Conservation (phyloP, 2,888 invertebrate species). For the Taenaris catops region DNA sequence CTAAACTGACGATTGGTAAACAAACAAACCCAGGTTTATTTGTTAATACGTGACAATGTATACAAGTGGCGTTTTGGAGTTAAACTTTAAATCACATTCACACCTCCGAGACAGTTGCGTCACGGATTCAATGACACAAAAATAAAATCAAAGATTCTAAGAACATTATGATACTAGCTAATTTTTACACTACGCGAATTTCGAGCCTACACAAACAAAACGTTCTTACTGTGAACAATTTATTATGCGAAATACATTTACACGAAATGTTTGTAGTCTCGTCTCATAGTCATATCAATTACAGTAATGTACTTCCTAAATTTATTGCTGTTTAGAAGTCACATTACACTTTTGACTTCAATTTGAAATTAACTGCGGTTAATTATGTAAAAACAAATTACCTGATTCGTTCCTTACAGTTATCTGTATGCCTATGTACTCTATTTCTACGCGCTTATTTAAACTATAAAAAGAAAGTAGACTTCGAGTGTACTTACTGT, state of each 20-base stretch:
- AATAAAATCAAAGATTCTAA: slow-evolving; percentile 5
- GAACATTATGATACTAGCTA: slow-evolving; percentile 1
- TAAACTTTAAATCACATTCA: no score
- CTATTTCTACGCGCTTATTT: no score
- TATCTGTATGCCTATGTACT: no score
- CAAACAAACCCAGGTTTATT: no score
- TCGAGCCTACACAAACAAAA: slow-evolving; percentile 1
- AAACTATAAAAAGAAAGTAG: no score
- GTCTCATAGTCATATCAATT: slow-evolving; percentile 4
- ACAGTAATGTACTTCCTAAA: slow-evolving; percentile 5
- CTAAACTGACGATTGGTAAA: no score
- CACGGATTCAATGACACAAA: background rate
- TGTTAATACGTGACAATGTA: no score
- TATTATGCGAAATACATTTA: slow-evolving; percentile 9
- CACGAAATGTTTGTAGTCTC: slow-evolving; percentile 13
- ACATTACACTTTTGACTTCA: background rate
- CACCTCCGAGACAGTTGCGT: slow-evolving; percentile 2
- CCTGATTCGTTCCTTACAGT: no score
- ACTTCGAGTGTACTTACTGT: no score
- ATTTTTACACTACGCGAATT: slow-evolving; percentile 4
- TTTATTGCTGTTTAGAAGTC: slow-evolving; percentile 1
- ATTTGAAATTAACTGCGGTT: no score
- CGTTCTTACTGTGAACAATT: slow-evolving; percentile 14
- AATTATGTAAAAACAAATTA: no score
- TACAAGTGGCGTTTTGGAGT: no score